Base-by-base conservation (phyloP, 2,888 invertebrate genomes). In the Dusona sp. region DNA sequence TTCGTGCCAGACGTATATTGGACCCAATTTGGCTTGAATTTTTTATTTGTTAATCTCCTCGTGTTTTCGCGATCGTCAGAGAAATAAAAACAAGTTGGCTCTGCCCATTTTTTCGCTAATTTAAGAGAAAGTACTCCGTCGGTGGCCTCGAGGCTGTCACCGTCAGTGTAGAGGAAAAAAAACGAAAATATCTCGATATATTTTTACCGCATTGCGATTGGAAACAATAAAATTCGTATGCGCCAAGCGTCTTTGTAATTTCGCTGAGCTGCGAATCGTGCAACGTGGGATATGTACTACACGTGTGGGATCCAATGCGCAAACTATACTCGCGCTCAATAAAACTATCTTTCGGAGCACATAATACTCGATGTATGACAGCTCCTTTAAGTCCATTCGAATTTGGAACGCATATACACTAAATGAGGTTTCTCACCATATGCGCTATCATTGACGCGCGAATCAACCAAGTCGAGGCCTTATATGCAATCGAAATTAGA, bases 401-500 rank as follows among this genome's bases (percentile, higher is more conserved):
- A 86, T 86, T 86, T 81, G 83, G 86, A 86, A 86, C 86, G 80
- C 83, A 61, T 54, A 25, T 78, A 13, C 8, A 51, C 73, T 45
- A 51, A 78, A 73, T 36, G 61, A 42, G 83, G 38, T 79, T 79
- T 48, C 74, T 74, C 48, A 13, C 67, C 61, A 25, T 61, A 51
- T 11, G n/a, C 64, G 48, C 45, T 36, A 29, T 79, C 36, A 33
- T 51, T n/a, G 29, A 22, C 38, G 51, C 38, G 38, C 54, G 68
- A 79, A 79, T 68, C 29, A 57, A 22, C 74, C 64, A 22, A 29
- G 61, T 70, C 75, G 78, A 83, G 25, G 61, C 83, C 86, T 81
- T 83, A 81, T 86, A 78, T 73, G 86, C 67, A 48, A 78, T 78
- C 16, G 80, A 73, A 86, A 86, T 83, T 80, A 80, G 78, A 83